A percentile compares a stretch with the other conserved stretches of the same genome.
These are phyloP conservation scores for Alethe diademata DNA, from an alignment of 2,113 vertebrate genomes.

Conservation along the genomic window DNA sequence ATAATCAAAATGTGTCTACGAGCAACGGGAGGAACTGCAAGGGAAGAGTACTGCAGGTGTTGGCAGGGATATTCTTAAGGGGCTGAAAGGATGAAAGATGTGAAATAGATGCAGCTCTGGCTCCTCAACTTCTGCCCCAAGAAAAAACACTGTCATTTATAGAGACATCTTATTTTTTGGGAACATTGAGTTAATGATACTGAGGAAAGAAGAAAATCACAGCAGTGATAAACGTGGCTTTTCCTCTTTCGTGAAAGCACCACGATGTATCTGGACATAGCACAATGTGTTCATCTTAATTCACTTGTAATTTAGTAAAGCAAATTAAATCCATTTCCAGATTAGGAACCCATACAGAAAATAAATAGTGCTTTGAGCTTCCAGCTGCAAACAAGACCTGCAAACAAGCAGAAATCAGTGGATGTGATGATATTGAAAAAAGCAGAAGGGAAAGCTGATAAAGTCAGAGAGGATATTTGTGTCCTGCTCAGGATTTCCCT, in stretches of 20 bases:
- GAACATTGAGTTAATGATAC: not conserved
- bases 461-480: not conserved
- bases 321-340: conserved; percentile 41
- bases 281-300: conserved; percentile 7
- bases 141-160: not conserved
- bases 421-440: not conserved
- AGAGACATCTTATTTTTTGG: not conserved
- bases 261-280: not conserved
- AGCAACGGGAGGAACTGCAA: not conserved
- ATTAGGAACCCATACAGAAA: conserved; percentile 6
- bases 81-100: not conserved
- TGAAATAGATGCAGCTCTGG: not conserved
- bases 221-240: not conserved
- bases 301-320: conserved; percentile 33
- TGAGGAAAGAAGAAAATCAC: not conserved
- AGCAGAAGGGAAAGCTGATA: not conserved
- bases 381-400: conserved; percentile 8
- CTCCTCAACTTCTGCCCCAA: not conserved
- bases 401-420: not conserved
- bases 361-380: not conserved
- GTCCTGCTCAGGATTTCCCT: not conserved
- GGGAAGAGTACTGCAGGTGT: not conserved
- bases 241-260: not conserved
- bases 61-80: not conserved
- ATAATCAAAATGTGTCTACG: not conserved